A percentile compares a stretch with the other conserved stretches of the same genome.
Conservation (phyloP, 2,113 vertebrate species). For the Laticauda colubrina region DNA sequence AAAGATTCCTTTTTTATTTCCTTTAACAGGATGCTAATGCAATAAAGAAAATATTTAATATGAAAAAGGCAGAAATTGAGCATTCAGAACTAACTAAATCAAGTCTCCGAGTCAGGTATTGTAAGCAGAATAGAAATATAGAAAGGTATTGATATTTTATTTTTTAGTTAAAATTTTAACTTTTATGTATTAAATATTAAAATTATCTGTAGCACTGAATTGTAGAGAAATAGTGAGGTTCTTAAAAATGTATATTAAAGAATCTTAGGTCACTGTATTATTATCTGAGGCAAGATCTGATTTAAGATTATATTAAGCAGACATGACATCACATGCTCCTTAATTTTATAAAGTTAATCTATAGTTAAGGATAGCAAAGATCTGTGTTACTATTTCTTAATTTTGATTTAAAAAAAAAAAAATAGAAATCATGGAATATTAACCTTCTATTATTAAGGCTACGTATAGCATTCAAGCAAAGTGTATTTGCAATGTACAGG, state of each 20-base stretch:
- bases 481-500: neutral
- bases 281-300: neutral
- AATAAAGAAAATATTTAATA: conserved; percentile 96
- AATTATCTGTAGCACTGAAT: neutral
- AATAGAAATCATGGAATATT: neutral
- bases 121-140: conserved; percentile 22
- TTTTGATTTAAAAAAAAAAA: neutral
- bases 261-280: neutral
- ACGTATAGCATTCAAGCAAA: neutral
- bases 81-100: conserved; percentile 92
- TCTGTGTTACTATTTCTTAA: neutral
- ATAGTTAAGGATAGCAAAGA: neutral
- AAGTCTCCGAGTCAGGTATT: conserved; percentile 92
- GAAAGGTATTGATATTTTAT: neutral
- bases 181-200: conserved; percentile 1
- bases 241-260: neutral
- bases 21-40: conserved; percentile 89
- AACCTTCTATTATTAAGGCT: neutral
- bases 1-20: conserved; percentile 32
- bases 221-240: neutral
- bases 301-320: neutral
- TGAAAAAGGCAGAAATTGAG: conserved; percentile 95
- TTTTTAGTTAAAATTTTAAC: conserved; percentile 13
- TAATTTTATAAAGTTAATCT: neutral
- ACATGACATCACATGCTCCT: neutral